Percentiles rank a stretch among this genome's conserved stretches.
Conservation (phyloP, 2,888 invertebrate species). For the Sarcophaga subvicina region DNA sequence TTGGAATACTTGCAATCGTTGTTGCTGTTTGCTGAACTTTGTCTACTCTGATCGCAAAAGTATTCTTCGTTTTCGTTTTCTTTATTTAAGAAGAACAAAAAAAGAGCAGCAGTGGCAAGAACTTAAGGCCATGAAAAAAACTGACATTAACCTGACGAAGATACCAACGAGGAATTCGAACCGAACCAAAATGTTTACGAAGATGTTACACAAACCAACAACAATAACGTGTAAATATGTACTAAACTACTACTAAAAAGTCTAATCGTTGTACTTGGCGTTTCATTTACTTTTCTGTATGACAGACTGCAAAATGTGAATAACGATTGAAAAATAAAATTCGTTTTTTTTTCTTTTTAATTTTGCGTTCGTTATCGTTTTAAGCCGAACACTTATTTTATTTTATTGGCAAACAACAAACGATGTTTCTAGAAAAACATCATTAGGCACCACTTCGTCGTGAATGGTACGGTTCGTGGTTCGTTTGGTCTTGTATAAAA, state of each 20-base stretch:
- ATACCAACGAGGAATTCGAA: conserved; percentile 54
- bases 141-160: conserved; percentile 56
- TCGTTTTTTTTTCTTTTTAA: not conserved
- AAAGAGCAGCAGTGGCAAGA: conserved; percentile 34
- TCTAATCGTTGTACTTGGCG: conserved; percentile 41
- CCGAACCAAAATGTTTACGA: conserved; percentile 50
- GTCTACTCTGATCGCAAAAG: conserved; percentile 61
- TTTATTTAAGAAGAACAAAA: not conserved
- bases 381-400: conserved; percentile 39
- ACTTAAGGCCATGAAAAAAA: conserved; percentile 13
- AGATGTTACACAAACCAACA: conserved; percentile 39
- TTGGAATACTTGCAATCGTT: conserved; percentile 6
- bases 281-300: not conserved
- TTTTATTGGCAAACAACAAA: conserved; percentile 27
- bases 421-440: conserved; percentile 57
- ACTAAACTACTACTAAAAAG: conserved; percentile 27
- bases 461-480: not conserved
- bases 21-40: conserved; percentile 33
- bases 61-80: not conserved
- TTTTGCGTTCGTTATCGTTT: conserved; percentile 32
- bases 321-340: not conserved
- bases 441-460: conserved; percentile 56
- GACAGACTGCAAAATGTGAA: not conserved
- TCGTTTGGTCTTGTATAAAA: conserved; percentile 44
- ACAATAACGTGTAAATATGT: conserved; percentile 4